Percentiles rank a stretch among this genome's conserved stretches.
Conservation (phyloP, 2,113 vertebrate species). For the Conger conger region DNA sequence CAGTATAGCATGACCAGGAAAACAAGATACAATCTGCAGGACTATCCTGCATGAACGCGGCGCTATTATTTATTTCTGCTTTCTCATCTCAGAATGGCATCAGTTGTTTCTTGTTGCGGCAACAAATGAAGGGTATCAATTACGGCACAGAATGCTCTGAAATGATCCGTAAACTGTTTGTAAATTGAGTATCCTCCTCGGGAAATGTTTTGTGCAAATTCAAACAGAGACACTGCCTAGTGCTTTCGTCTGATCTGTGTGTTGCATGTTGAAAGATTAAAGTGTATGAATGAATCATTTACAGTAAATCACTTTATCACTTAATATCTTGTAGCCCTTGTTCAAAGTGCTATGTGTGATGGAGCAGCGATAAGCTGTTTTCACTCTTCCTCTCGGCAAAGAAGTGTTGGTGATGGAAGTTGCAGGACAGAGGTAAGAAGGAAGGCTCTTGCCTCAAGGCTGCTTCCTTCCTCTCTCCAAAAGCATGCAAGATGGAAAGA, state of each 20-base stretch:
- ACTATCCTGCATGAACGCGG: neutral
- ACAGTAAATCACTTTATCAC: neutral
- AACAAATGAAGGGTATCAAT: neutral
- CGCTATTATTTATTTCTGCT: neutral
- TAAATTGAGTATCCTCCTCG: neutral
- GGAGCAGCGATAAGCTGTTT: neutral
- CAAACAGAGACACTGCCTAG: neutral
- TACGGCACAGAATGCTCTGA: neutral
- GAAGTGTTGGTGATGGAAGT: neutral
- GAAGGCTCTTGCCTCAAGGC: neutral
- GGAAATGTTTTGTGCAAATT: neutral
- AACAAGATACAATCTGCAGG: neutral
- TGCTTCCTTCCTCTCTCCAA: neutral
- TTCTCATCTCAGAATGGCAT: neutral
- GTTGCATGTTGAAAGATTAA: neutral
- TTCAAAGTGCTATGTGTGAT: neutral
- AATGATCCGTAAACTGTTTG: neutral
- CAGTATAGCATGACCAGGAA: neutral
- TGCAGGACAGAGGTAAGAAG: slow-evolving; percentile 2
- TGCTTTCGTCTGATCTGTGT: neutral
- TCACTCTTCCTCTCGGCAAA: neutral
- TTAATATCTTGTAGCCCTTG: neutral
- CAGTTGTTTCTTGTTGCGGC: neutral
- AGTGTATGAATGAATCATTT: neutral
- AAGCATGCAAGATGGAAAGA: neutral